Base-by-base conservation (phyloP, 2,113 vertebrate species). In the Blennius ocellaris region DNA sequence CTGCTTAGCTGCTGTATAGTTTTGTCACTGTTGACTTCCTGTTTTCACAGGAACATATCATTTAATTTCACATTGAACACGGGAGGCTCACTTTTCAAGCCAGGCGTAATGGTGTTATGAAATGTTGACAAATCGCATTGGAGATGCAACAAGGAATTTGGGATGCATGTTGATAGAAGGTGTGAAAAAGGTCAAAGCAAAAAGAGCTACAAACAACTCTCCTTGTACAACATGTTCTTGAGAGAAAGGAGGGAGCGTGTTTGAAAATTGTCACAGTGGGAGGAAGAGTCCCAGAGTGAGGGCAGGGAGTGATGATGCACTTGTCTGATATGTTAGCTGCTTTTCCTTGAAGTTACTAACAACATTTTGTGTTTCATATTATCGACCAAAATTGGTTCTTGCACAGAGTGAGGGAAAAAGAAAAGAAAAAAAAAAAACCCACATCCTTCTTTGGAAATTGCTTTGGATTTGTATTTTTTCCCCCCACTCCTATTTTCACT, bases 201-300 rank as follows among this genome's bases (percentile, higher is more conserved):
- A 55, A 76, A 73, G 40, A 64, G 59, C 49, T 57, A 38, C n/a
- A 51, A 65, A 57, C 15, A 45, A 51, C 44, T 11, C 51, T 51
- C 45, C 67, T 49, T 56, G 69, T 30, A 12, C 65, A 43, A 53
- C 38, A 41, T 80, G 69, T 85, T 86, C 76, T 56, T 44, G 61
- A 66, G 84, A 64, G 77, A 80, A 40, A 62, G 16, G 58, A 73
- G 69, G 63, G 57, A 6, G 73, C 55, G 68, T 48, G 67, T 84
- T 80, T 78, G 59, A 82, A 82, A 84, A 76, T 48, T 67, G 80
- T 49, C 64, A 61, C 60, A 76, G 66, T 62, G 36, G 73, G 81
- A 84, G 58, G 36, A 59, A 44, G 66, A 73, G 64, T 58, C 77
- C 63, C 37, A 58, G 58, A 75, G 76, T 15, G 56, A 85, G 71